Conservation (phyloP, 2,888 invertebrate species). For the Agelastica alni region DNA sequence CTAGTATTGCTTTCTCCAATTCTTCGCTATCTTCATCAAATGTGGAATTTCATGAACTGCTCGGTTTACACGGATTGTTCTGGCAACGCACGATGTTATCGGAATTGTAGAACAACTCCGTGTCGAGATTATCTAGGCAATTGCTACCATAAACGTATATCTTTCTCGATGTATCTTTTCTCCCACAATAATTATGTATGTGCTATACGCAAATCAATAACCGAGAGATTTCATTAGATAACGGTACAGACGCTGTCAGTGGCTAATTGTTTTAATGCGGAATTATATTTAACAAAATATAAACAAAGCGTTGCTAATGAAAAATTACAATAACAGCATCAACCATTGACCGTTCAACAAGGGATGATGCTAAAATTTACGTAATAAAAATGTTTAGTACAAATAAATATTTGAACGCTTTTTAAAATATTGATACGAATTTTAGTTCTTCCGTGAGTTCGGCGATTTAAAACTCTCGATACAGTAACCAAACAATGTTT, state of each 20-base stretch:
- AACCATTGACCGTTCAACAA: too few relatives aligned
- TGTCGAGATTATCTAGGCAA: conserved; percentile 33
- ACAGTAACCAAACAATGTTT: too few relatives aligned
- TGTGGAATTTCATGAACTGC: conserved; percentile 22
- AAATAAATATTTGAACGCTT: too few relatives aligned
- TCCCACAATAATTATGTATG: conserved; percentile 21
- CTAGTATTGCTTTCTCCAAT: conserved; percentile 13
- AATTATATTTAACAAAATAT: too few relatives aligned
- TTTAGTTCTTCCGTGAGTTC: too few relatives aligned
- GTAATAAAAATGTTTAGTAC: too few relatives aligned
- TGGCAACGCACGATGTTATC: conserved; percentile 32
- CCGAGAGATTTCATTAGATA: conserved; percentile 8
- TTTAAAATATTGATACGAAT: too few relatives aligned
- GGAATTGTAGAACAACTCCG: conserved; percentile 31
- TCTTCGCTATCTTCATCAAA: conserved; percentile 21
- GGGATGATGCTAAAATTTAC: too few relatives aligned
- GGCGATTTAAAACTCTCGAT: too few relatives aligned
- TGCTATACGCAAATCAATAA: conserved; percentile 21
- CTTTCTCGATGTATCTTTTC: conserved; percentile 32
- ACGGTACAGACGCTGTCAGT: conserved; percentile 2
- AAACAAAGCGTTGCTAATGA: too few relatives aligned
- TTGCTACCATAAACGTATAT: conserved; percentile 36
- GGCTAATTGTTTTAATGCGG: conserved; percentile 1
- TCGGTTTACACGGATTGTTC: conserved; percentile 23
- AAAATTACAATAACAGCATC: too few relatives aligned